Evolutionary conservation across 1,140 invertebrate species (phyloP).

Genomic region (Akabosia matsudoensis): DNA sequence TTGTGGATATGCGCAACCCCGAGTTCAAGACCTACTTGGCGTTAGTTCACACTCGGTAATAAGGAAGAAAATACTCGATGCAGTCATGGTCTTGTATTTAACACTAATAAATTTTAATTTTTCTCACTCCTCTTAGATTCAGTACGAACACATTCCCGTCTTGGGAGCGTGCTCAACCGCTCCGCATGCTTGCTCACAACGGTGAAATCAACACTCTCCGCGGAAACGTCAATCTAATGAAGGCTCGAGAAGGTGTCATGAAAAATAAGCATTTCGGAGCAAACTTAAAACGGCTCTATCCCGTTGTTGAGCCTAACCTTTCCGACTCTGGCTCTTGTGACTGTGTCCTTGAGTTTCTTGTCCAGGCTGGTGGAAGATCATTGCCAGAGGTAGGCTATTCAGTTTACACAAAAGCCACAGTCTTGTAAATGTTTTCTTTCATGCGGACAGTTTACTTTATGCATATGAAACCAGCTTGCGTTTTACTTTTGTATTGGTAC

Average conservation of each 20-base stretch:
- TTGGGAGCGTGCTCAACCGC: slow-evolving; percentile 98
- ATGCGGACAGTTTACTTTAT: not conserved
- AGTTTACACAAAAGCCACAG: too few relatives aligned
- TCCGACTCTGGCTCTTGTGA: slow-evolving; percentile 97
- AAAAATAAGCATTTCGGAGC: slow-evolving; percentile 74
- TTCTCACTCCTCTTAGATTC: slow-evolving; percentile 60
- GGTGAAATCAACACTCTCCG: slow-evolving; percentile 98
- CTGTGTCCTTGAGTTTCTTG: slow-evolving; percentile 95
- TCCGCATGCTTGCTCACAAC: slow-evolving; percentile 92
- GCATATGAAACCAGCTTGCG: not conserved
- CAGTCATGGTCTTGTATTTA: too few relatives aligned
- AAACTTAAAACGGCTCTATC: slow-evolving; percentile 84
- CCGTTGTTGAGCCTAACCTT: slow-evolving; percentile 94
- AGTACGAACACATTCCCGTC: slow-evolving; percentile 99
- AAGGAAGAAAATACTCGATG: too few relatives aligned
- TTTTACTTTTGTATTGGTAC: not conserved
- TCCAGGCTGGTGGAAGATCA: slow-evolving; percentile 82
- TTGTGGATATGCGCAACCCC: slow-evolving; percentile 57
- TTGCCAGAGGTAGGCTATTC: slow-evolving; percentile 89
- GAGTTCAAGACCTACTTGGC: slow-evolving; percentile 91
- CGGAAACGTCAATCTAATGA: slow-evolving; percentile 98
- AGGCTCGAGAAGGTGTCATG: slow-evolving; percentile 97
- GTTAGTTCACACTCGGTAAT: slow-evolving; percentile 78
- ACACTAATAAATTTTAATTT: not conserved
- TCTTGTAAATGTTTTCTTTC: not conserved